Percentiles rank a stretch among this genome's conserved stretches.
phyloP scores from a whole-genome alignment of 2,113 vertebrate genomes.

The Pollimyrus isidori region DNA sequence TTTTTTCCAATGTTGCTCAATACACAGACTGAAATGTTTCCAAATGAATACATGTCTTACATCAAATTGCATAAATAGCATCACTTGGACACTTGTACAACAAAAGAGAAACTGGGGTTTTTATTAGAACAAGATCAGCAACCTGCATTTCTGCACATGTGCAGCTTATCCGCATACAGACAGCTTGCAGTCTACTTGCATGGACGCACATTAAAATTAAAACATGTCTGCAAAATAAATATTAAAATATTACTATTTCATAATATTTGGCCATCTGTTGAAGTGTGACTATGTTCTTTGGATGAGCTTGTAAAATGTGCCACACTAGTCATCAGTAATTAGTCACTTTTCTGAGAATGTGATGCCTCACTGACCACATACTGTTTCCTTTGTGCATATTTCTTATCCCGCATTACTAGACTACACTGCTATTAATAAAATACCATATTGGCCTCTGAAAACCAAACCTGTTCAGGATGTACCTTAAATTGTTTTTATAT shows the following conservation, averaged over 20 bases:
- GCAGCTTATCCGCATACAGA: not conserved
- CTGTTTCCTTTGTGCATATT: not conserved
- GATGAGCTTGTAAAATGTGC: not conserved
- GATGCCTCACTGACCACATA: not conserved
- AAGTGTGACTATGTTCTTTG: constrained; percentile 16
- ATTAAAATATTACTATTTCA: not conserved
- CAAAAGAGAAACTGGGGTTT: not conserved
- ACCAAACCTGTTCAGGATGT: not conserved
- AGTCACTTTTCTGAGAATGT: not conserved
- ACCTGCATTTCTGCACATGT: not conserved
- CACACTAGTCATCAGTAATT: constrained; percentile 1
- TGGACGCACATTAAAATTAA: not conserved
- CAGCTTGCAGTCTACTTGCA: not conserved
- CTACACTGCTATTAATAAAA: not conserved
- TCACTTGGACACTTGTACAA: not conserved
- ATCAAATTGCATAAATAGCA: not conserved
- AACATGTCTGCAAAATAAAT: not conserved
- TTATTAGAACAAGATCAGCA: not conserved
- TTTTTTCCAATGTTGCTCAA: not conserved
- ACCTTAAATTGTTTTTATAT: not conserved
- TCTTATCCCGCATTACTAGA: not conserved
- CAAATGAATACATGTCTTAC: not conserved
- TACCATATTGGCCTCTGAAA: not conserved
- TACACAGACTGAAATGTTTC: not conserved
- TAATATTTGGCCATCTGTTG: constrained; percentile 29